A percentile compares a stretch with the other conserved stretches of the same genome.
phyloP scores from a whole-genome alignment of 2,888 invertebrate genomes.

The Nudaria mundana region DNA sequence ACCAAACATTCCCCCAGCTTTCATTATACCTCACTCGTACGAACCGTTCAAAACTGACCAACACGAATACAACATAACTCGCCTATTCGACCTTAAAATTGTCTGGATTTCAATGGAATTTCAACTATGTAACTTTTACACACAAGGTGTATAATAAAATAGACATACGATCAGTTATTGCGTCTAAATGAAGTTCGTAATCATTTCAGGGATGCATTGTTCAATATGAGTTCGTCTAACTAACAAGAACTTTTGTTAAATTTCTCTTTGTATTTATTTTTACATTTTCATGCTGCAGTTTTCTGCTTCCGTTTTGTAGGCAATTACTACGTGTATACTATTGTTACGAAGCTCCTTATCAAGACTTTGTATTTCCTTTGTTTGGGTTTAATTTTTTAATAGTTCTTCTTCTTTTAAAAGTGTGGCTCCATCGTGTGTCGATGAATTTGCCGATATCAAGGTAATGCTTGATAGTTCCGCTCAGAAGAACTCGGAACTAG shows the following conservation, averaged over 20 bases:
- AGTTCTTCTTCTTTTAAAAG: too few relatives aligned
- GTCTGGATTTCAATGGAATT: neutral
- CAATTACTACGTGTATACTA: constrained; percentile 8
- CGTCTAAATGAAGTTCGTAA: constrained; percentile 12
- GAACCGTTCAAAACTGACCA: constrained; percentile 42
- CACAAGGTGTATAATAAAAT: constrained; percentile 6
- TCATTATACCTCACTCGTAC: constrained; percentile 31
- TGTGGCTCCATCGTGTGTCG: too few relatives aligned
- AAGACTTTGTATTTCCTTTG: too few relatives aligned
- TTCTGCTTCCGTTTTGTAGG: constrained; percentile 18
- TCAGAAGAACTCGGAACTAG: too few relatives aligned
- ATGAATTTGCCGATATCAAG: too few relatives aligned
- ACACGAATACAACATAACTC: constrained; percentile 18
- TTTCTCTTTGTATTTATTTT: constrained; percentile 13
- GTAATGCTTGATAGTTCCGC: too few relatives aligned
- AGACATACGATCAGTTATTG: constrained; percentile 3
- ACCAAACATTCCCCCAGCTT: constrained; percentile 21
- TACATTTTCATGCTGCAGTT: constrained; percentile 22
- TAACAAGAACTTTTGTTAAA: constrained; percentile 28
- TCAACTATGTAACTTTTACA: neutral
- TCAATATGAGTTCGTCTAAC: constrained; percentile 31
- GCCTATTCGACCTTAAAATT: constrained; percentile 27
- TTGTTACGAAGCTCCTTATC: too few relatives aligned
- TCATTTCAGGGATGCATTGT: constrained; percentile 36
- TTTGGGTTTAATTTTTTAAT: too few relatives aligned